A percentile compares a stretch with the other conserved stretches of the same genome.
These are phyloP conservation scores for Luperina testacea DNA, from an alignment of 2,888 invertebrate genomes.

Conservation along the genomic window DNA sequence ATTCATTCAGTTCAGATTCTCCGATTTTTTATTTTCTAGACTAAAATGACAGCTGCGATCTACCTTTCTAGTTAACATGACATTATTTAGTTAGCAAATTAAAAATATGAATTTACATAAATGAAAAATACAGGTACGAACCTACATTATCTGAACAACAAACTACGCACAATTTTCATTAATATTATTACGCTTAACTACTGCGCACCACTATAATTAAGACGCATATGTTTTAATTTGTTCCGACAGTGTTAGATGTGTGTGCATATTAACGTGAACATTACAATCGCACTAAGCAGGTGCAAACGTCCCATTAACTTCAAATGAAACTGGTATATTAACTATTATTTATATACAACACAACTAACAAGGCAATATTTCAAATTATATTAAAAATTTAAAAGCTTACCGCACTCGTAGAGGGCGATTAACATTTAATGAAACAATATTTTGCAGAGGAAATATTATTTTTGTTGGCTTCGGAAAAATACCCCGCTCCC, in stretches of 20 bases:
- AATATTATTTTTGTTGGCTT: background rate
- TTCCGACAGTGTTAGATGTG: slow-evolving; percentile 55
- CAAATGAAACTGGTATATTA: slow-evolving; percentile 8
- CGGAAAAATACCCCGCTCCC: background rate
- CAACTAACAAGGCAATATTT: slow-evolving; percentile 17
- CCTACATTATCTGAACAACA: background rate
- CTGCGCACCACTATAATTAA: slow-evolving; percentile 44
- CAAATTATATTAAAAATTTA: background rate
- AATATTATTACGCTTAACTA: slow-evolving; percentile 9
- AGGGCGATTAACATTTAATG: background rate
- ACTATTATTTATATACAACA: slow-evolving; percentile 12
- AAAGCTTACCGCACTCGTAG: background rate
- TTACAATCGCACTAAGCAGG: slow-evolving; percentile 38
- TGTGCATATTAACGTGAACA: slow-evolving; percentile 13
- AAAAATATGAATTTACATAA: no score
- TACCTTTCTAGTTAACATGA: no score
- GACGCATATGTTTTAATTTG: slow-evolving; percentile 38
- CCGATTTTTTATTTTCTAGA: no score
- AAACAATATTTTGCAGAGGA: background rate
- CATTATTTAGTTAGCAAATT: no score
- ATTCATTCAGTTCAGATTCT: no score
- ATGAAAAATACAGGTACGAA: no score
- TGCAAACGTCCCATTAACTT: slow-evolving; percentile 36
- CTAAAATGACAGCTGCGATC: no score
- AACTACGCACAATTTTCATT: slow-evolving; percentile 1